These are phyloP conservation scores for Bubo bubo DNA, from an alignment of 2,113 vertebrate genomes.

Conservation along the genomic window DNA sequence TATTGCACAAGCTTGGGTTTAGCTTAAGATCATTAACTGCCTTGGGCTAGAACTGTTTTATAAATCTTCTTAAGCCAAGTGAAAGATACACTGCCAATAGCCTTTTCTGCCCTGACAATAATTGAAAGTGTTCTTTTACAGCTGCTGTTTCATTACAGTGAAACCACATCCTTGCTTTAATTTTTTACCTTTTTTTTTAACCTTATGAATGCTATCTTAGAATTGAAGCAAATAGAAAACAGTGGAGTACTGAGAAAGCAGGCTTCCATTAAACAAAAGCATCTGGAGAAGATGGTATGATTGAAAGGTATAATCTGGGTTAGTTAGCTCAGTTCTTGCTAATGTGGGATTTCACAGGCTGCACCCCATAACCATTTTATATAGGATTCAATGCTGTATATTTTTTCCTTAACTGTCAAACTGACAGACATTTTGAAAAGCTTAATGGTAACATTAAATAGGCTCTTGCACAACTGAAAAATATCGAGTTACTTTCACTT, in stretches of 20 bases:
- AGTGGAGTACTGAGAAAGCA: background rate
- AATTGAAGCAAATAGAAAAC: background rate
- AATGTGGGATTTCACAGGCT: background rate
- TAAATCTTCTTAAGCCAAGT: background rate
- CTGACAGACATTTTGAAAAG: background rate
- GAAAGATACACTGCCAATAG: background rate
- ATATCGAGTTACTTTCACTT: background rate
- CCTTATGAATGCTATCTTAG: background rate
- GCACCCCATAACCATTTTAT: background rate
- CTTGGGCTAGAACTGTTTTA: constrained; percentile 23
- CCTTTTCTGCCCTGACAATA: background rate
- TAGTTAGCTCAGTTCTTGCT: background rate
- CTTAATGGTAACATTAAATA: background rate
- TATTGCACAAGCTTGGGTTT: background rate
- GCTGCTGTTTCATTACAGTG: background rate
- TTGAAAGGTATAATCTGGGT: background rate
- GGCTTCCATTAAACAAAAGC: background rate
- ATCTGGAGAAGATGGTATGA: background rate
- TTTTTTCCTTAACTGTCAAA: background rate
- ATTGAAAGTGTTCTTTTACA: background rate
- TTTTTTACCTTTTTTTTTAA: background rate
- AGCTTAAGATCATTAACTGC: constrained; percentile 3
- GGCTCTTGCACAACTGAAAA: background rate
- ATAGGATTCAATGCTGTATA: background rate
- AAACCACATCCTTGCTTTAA: background rate